Evolutionary conservation across 2,888 invertebrate genomes (phyloP).

Genomic region (Gerris lacustris): DNA sequence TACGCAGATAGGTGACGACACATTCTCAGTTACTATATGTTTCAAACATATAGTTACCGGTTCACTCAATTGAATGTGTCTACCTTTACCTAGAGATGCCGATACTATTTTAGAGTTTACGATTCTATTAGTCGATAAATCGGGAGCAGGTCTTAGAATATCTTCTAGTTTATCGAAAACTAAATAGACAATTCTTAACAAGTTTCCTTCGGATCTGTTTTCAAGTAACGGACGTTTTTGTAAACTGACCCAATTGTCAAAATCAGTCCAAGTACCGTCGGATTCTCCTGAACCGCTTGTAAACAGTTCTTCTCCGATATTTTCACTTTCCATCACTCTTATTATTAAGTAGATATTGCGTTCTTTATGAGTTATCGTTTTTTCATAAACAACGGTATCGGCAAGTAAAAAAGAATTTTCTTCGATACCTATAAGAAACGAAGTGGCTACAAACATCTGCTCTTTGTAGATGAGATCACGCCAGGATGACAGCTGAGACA

Average conservation of each 20-base stretch:
- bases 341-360: conserved; percentile 81
- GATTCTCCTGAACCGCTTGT: conserved; percentile 12
- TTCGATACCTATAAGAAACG: conserved; percentile 69
- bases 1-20: conserved; percentile 80
- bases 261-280: conserved; percentile 51
- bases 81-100: conserved; percentile 75
- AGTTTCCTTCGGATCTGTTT: conserved; percentile 64
- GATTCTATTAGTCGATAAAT: conserved; percentile 43
- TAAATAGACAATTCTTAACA: conserved; percentile 77
- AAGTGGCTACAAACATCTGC: conserved; percentile 75
- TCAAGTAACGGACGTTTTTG: conserved; percentile 70
- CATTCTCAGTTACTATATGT: conserved; percentile 74
- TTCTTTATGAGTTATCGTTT: conserved; percentile 68
- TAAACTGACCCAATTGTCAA: conserved; percentile 68
- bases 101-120: conserved; percentile 83
- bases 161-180: conserved; percentile 80
- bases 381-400: conserved; percentile 69
- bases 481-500: conserved; percentile 75
- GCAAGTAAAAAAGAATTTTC: conserved; percentile 80
- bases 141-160: conserved; percentile 52
- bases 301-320: conserved; percentile 62
- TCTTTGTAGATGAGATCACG: conserved; percentile 69
- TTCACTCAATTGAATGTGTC: conserved; percentile 73
- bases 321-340: conserved; percentile 67
- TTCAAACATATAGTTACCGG: conserved; percentile 72